A percentile compares a stretch with the other conserved stretches of the same genome.
phyloP scores from a whole-genome alignment of 2,113 vertebrate genomes.

The Oxyruncus cristatus region DNA sequence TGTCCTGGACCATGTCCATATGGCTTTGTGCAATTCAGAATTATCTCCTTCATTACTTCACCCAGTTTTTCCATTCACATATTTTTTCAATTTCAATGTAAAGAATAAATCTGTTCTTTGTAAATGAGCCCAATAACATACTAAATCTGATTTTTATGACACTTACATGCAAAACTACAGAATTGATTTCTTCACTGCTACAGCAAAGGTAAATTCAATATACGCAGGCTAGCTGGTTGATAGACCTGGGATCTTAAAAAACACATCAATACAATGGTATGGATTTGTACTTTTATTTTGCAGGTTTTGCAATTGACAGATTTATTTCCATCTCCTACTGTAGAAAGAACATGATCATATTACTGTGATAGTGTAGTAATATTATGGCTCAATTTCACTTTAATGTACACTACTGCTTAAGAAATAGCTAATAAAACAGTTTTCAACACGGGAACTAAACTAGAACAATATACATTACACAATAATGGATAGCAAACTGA shows the following conservation, averaged over 20 bases:
- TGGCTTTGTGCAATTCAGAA: not conserved
- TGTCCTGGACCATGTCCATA: not conserved
- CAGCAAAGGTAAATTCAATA: conserved; percentile 28
- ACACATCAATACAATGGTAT: not conserved
- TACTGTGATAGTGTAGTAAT: not conserved
- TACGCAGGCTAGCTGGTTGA: conserved; percentile 1
- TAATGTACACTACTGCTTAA: conserved; percentile 45
- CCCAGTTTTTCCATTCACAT: not conserved
- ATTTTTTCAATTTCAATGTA: not conserved
- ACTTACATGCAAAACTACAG: not conserved
- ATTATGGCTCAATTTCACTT: conserved; percentile 34
- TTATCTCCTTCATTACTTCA: not conserved
- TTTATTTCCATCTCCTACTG: not conserved
- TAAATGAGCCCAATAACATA: conserved; percentile 22
- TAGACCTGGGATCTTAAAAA: conserved; percentile 46
- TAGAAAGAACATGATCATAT: conserved; percentile 13
- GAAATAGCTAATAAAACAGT: conserved; percentile 48
- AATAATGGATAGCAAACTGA: conserved; percentile 2
- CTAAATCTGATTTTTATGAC: conserved; percentile 25
- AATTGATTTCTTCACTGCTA: not conserved
- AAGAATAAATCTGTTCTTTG: conserved; percentile 28
- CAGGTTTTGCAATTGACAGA: not conserved
- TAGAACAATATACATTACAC: not conserved
- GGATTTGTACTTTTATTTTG: not conserved
- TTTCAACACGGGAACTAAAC: conserved; percentile 32